Evolutionary conservation across 2,113 vertebrate species (phyloP).

Genomic region (Tonatia bakeri): DNA sequence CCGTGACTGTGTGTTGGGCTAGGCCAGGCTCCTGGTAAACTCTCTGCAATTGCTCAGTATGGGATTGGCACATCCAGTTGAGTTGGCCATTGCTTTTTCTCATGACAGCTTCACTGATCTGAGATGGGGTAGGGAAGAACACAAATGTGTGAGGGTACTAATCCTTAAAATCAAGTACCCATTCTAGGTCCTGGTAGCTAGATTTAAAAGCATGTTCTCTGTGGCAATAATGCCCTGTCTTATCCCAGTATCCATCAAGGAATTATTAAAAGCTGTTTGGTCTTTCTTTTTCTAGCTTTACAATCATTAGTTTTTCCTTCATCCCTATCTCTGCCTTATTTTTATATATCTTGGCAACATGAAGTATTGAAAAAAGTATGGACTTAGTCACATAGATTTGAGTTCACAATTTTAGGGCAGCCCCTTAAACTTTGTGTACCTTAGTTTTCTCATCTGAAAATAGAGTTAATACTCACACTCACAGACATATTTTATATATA

Average conservation of each 20-base stretch:
- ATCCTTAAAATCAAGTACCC: background rate
- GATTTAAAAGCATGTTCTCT: background rate
- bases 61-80: background rate
- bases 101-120: background rate
- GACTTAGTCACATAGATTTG: background rate
- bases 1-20: background rate
- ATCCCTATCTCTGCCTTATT: background rate
- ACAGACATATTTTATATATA: background rate
- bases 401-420: background rate
- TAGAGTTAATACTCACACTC: background rate
- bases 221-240: background rate
- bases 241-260: background rate
- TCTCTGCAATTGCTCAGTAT: background rate
- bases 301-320: background rate
- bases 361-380: background rate
- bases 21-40: background rate
- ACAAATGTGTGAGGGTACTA: background rate
- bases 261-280: background rate
- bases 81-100: background rate
- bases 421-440: background rate
- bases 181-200: background rate
- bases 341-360: background rate
- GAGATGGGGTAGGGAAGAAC: background rate
- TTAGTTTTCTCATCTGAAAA: background rate
- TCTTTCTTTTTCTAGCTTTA: background rate